Evolutionary conservation across 1,140 invertebrate genomes (phyloP).

Genomic region (Drosophila asahinai): DNA sequence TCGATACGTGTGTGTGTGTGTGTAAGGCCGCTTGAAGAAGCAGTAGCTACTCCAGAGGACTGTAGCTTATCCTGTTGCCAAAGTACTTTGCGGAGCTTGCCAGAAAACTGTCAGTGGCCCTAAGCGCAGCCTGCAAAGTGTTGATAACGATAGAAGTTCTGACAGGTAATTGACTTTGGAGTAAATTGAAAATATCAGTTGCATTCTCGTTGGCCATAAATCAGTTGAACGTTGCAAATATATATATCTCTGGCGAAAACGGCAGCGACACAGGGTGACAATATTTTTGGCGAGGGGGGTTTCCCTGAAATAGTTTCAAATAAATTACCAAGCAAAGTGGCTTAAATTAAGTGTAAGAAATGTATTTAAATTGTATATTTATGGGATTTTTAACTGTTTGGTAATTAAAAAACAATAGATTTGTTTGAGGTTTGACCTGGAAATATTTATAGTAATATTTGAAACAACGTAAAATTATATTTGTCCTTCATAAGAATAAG

Average conservation of each 20-base stretch:
- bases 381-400: no score
- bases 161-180: constrained; percentile 30
- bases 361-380: no score
- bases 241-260: not conserved
- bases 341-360: no score
- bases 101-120: constrained; percentile 6
- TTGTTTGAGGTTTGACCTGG: no score
- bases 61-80: constrained; percentile 6
- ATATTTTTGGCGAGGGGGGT: not conserved
- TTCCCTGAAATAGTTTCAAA: not conserved
- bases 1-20: constrained; percentile 10
- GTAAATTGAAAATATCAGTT: constrained; percentile 21
- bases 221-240: not conserved
- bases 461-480: no score
- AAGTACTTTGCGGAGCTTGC: not conserved
- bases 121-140: constrained; percentile 17
- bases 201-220: constrained; percentile 16
- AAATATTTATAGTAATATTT: no score
- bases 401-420: no score
- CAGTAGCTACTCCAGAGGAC: constrained; percentile 1
- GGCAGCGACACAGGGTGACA: not conserved
- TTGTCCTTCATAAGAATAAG: no score
- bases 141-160: constrained; percentile 20
- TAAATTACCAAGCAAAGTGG: not conserved
- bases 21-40: not conserved